These are phyloP conservation scores for Bovichtus variegatus DNA, from an alignment of 2,797 vertebrate species.

Conservation along the genomic window DNA sequence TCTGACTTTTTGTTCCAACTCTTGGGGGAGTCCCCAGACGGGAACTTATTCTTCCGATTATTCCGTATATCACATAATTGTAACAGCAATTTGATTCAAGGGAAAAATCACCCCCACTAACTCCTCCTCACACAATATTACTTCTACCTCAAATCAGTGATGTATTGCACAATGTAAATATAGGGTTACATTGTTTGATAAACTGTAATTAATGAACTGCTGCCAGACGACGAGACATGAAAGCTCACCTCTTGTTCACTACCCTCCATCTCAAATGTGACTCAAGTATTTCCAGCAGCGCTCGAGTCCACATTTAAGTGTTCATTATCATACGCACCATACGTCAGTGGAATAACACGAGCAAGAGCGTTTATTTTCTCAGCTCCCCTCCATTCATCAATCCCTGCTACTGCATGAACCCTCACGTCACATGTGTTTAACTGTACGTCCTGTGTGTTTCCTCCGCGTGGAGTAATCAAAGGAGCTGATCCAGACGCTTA, in stretches of 20 bases:
- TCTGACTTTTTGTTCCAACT: no score
- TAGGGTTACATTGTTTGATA: slow-evolving; percentile 3
- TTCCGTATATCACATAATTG: no score
- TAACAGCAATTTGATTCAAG: not conserved
- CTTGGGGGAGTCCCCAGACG: no score
- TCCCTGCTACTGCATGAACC: slow-evolving; percentile 70
- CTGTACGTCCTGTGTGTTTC: slow-evolving; percentile 29
- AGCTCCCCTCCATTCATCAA: slow-evolving; percentile 71
- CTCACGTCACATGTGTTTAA: slow-evolving; percentile 60
- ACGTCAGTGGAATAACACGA: slow-evolving; percentile 79
- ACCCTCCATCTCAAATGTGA: slow-evolving; percentile 28
- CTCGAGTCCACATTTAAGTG: slow-evolving; percentile 37
- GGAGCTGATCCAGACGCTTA: slow-evolving; percentile 37
- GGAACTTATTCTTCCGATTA: no score
- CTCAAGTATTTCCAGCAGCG: slow-evolving; percentile 54
- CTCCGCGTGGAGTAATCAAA: slow-evolving; percentile 44
- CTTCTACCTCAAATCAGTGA: not conserved
- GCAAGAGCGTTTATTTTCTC: slow-evolving; percentile 75
- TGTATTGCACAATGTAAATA: not conserved
- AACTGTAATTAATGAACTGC: slow-evolving; percentile 12
- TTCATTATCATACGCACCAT: slow-evolving; percentile 60
- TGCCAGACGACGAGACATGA: slow-evolving; percentile 20
- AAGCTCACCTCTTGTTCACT: not conserved
- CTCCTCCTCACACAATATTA: not conserved
- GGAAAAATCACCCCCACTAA: not conserved